These are phyloP conservation scores for Toxonevra muliebris DNA, from an alignment of 2,888 invertebrate species.

Conservation along the genomic window DNA sequence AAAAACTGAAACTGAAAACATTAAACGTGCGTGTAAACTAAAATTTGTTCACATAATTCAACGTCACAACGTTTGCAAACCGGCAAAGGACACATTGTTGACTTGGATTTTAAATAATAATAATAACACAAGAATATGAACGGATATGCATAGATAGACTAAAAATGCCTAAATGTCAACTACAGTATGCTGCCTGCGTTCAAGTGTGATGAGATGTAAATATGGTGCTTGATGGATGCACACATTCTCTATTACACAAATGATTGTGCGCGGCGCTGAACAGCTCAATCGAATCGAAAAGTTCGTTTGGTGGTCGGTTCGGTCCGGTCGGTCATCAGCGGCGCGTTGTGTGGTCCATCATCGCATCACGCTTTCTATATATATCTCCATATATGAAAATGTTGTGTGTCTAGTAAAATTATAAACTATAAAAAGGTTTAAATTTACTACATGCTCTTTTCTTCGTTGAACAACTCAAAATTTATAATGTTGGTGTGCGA, in stretches of 20 bases:
- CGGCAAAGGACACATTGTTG: slow-evolving; percentile 52
- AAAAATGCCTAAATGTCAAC: not conserved
- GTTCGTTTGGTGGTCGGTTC: no score
- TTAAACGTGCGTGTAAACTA: not conserved
- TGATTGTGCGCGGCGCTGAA: no score
- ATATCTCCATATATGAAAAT: no score
- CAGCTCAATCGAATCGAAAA: no score
- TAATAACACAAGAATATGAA: slow-evolving; percentile 26
- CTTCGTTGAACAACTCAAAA: slow-evolving; percentile 27
- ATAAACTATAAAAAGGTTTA: slow-evolving; percentile 23
- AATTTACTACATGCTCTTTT: slow-evolving; percentile 39
- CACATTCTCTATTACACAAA: no score
- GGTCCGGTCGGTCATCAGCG: no score
- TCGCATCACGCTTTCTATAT: no score
- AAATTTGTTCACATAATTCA: slow-evolving; percentile 8
- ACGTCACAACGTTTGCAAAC: slow-evolving; percentile 18
- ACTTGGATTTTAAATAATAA: slow-evolving; percentile 27
- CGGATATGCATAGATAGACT: slow-evolving; percentile 43
- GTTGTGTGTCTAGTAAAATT: slow-evolving; percentile 22
- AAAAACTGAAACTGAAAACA: not conserved
- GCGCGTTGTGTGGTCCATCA: no score
- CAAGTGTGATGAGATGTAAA: not conserved
- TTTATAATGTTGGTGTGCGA: slow-evolving; percentile 10
- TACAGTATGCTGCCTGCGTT: slow-evolving; percentile 23
- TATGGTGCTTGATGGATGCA: no score